Percentiles rank a stretch among this genome's conserved stretches.
Evolutionary conservation across 2,797 vertebrate species (phyloP).

Genomic region (Eurystomus glaucurus): DNA sequence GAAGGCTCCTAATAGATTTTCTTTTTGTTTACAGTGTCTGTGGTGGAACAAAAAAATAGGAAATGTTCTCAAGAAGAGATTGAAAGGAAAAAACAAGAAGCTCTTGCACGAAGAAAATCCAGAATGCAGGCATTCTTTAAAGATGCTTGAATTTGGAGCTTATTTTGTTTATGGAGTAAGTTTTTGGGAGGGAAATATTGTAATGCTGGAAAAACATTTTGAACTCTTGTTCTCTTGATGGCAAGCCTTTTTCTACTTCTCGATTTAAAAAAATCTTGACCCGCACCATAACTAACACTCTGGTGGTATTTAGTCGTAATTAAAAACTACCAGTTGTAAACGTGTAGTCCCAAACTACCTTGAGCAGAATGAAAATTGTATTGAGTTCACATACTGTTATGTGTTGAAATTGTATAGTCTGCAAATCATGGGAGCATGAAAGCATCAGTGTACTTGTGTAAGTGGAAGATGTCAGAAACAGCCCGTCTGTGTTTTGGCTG

Average conservation of each 20-base stretch:
- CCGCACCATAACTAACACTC: constrained; percentile 38
- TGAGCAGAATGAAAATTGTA: not conserved
- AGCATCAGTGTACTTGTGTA: rapidly evolving
- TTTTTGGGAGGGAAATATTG: not conserved
- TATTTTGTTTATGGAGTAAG: not conserved
- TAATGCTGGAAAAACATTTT: not conserved
- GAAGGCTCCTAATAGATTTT: not conserved
- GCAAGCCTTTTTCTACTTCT: constrained; percentile 54
- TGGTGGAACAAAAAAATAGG: constrained; percentile 82
- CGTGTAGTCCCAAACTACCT: constrained; percentile 2
- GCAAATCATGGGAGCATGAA: not conserved
- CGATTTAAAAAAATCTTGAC: constrained; percentile 48
- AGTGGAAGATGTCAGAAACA: not conserved
- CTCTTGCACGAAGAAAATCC: constrained; percentile 89
- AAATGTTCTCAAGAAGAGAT: constrained; percentile 92
- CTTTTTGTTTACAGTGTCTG: constrained; percentile 82
- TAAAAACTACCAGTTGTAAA: not conserved
- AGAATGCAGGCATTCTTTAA: constrained; percentile 82
- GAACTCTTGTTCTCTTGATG: constrained; percentile 7
- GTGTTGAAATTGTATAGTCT: not conserved
- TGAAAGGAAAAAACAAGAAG: constrained; percentile 94
- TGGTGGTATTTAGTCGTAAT: not conserved
- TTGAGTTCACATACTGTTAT: not conserved
- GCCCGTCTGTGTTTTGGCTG: not conserved
- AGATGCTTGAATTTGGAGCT: constrained; percentile 70